Evolutionary conservation across 2,888 invertebrate genomes (phyloP).

Genomic region (Drosophila demipolita): DNA sequence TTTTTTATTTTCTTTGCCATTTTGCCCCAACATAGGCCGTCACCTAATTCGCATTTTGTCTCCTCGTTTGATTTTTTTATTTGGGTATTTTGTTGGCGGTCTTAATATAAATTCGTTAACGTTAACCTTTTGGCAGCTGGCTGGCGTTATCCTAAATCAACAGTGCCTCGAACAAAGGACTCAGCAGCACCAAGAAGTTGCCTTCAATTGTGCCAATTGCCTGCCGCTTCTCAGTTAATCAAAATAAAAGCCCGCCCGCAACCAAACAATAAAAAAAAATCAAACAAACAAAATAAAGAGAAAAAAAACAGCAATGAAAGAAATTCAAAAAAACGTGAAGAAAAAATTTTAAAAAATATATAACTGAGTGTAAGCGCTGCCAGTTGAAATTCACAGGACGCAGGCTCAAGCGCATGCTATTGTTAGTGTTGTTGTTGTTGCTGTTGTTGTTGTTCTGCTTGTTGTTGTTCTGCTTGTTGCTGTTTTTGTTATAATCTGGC

Average conservation of each 20-base stretch:
- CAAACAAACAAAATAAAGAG: slow-evolving; percentile 8
- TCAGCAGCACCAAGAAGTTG: slow-evolving; percentile 37
- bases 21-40: not conserved
- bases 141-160: slow-evolving; percentile 76
- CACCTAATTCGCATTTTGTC: slow-evolving; percentile 3
- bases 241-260: slow-evolving; percentile 71
- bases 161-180: slow-evolving; percentile 61
- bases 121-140: slow-evolving; percentile 74
- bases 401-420: slow-evolving; percentile 10
- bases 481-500: slow-evolving; percentile 49
- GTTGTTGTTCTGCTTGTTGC: slow-evolving; percentile 9
- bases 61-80: slow-evolving; percentile 33
- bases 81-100: slow-evolving; percentile 38
- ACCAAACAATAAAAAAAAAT: slow-evolving; percentile 23
- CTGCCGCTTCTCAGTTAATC: slow-evolving; percentile 78
- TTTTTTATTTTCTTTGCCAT: not conserved
- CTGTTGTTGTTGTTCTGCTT: too few species aligned
- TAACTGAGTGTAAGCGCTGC: slow-evolving; percentile 57
- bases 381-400: slow-evolving; percentile 61
- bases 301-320: slow-evolving; percentile 18
- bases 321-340: slow-evolving; percentile 41
- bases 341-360: slow-evolving; percentile 41
- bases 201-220: slow-evolving; percentile 78
- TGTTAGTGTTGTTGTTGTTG: not conserved
- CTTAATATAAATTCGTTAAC: slow-evolving; percentile 72